These are phyloP conservation scores for Bombus fervidus DNA, from an alignment of 1,140 invertebrate species.

Conservation along the genomic window DNA sequence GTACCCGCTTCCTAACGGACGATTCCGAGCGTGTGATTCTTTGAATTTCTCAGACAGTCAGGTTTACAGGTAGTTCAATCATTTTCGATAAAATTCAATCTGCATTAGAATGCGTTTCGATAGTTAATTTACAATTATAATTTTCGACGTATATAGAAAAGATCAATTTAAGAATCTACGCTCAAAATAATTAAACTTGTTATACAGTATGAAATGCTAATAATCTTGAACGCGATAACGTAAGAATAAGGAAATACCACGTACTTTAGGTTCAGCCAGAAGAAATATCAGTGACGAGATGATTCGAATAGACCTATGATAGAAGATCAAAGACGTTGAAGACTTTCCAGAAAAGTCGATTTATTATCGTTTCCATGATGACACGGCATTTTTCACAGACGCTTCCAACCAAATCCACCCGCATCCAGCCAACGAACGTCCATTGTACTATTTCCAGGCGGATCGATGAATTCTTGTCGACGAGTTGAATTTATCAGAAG, in stretches of 20 bases:
- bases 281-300: no score
- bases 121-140: not conserved
- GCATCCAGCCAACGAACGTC: not conserved
- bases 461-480: not conserved
- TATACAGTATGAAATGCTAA: no score
- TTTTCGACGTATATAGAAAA: not conserved
- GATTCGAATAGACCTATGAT: no score
- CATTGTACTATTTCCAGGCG: not conserved
- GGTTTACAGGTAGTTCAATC: not conserved
- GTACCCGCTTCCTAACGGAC: not conserved
- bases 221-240: no score
- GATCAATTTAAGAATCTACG: no score
- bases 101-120: no score
- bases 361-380: not conserved
- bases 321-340: not conserved
- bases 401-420: not conserved
- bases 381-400: not conserved
- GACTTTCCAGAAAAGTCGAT: not conserved
- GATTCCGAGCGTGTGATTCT: not conserved
- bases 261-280: no score
- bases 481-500: conserved; percentile 58
- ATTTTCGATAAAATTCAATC: not conserved
- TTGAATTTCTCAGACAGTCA: not conserved
- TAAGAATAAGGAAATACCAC: no score
- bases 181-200: no score